Evolutionary conservation across 1,140 invertebrate genomes (phyloP).

Genomic region (Drosophila eugracilis): DNA sequence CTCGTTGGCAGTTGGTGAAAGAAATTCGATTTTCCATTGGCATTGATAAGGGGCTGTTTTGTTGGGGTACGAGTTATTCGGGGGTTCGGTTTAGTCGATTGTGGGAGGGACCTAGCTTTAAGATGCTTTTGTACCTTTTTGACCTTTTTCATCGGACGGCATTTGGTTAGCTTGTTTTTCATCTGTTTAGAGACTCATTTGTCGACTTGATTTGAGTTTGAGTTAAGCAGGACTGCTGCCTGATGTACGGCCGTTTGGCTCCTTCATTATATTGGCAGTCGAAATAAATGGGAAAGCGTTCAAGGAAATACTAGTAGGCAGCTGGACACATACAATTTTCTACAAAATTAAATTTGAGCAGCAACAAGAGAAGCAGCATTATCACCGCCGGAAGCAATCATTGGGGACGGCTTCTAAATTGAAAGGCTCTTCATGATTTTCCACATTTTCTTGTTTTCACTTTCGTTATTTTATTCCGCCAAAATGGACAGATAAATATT

Average conservation of each 20-base stretch:
- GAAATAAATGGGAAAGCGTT: slow-evolving; percentile 79
- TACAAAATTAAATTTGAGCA: slow-evolving; percentile 72
- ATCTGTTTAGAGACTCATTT: slow-evolving; percentile 63
- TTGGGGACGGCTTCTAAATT: slow-evolving; percentile 5
- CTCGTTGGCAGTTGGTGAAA: slow-evolving; percentile 21
- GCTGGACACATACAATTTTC: slow-evolving; percentile 72
- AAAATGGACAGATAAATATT: slow-evolving; percentile 46
- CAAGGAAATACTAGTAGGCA: slow-evolving; percentile 65
- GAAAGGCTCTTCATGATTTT: slow-evolving; percentile 55
- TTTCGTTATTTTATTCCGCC: slow-evolving; percentile 9
- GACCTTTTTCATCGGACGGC: slow-evolving; percentile 56
- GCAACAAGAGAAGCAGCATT: slow-evolving; percentile 24
- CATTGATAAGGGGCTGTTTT: slow-evolving; percentile 59
- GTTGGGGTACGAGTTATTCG: neutral
- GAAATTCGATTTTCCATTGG: slow-evolving; percentile 73
- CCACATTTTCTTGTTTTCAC: slow-evolving; percentile 25
- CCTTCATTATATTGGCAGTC: slow-evolving; percentile 71
- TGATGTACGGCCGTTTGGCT: slow-evolving; percentile 28
- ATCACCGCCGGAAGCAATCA: slow-evolving; percentile 67
- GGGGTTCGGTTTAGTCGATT: slow-evolving; percentile 5
- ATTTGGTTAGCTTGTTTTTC: slow-evolving; percentile 35
- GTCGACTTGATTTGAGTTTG: slow-evolving; percentile 67
- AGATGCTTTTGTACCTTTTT: slow-evolving; percentile 74
- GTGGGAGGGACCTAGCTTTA: slow-evolving; percentile 48
- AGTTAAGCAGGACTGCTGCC: slow-evolving; percentile 40